These are phyloP conservation scores for Uropsilus gracilis DNA, from an alignment of 2,113 vertebrate genomes.

Conservation along the genomic window DNA sequence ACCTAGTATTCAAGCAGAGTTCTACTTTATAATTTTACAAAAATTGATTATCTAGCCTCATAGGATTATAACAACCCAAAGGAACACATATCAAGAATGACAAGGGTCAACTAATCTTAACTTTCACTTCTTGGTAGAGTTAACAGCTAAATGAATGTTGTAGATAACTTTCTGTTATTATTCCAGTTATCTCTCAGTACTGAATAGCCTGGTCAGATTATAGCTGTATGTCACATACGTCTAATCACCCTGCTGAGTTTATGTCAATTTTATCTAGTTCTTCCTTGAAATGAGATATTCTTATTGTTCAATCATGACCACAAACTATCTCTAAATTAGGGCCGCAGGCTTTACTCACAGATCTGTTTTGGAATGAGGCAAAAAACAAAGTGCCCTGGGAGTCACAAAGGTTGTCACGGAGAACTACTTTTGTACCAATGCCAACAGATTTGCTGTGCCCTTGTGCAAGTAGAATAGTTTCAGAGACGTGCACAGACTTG, in stretches of 20 bases:
- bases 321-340: not conserved
- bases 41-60: not conserved
- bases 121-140: not conserved
- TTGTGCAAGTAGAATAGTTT: not conserved
- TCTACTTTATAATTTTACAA: conserved; percentile 22
- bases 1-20: too few relatives aligned
- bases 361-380: accelerated
- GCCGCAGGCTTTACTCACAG: not conserved
- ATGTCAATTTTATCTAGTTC: not conserved
- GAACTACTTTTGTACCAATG: too few relatives aligned
- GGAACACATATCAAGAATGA: not conserved
- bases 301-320: not conserved
- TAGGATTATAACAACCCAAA: not conserved
- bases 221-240: not conserved
- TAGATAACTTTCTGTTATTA: not conserved
- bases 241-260: not conserved
- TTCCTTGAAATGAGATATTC: too few relatives aligned
- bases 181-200: not conserved
- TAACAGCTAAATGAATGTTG: not conserved
- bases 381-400: not conserved
- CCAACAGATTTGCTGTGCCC: not conserved
- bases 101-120: not conserved
- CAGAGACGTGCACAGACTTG: too few relatives aligned
- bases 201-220: not conserved
- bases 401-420: accelerated